phyloP scores from a whole-genome alignment of 2,888 invertebrate species.

The Drosophila barbarae region DNA sequence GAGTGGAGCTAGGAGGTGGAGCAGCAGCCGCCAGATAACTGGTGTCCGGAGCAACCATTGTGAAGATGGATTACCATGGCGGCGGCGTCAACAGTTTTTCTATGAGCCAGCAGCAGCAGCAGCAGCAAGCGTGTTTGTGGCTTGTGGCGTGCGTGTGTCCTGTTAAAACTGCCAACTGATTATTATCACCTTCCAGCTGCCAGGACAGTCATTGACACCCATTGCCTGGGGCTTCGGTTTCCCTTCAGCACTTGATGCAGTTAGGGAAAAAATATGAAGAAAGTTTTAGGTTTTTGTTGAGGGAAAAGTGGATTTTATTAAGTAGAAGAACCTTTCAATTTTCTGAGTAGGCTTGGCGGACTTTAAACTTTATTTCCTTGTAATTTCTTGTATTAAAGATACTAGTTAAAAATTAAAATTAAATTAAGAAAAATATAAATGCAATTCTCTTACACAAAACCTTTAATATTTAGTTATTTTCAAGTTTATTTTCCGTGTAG shows the following conservation, averaged over 20 bases:
- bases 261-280: background rate
- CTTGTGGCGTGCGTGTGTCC: conserved; percentile 55
- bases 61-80: conserved; percentile 69
- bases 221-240: conserved; percentile 15
- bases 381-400: background rate
- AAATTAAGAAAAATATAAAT: background rate
- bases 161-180: conserved; percentile 71
- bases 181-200: conserved; percentile 65
- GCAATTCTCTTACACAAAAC: background rate
- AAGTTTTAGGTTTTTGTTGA: background rate
- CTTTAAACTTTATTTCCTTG: background rate
- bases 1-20: conserved; percentile 1
- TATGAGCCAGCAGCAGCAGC: conserved; percentile 8
- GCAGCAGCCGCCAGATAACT: conserved; percentile 29
- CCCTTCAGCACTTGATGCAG: background rate
- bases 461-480: no score
- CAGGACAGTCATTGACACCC: conserved; percentile 67
- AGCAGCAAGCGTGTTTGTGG: conserved; percentile 39
- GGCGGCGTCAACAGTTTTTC: conserved; percentile 43
- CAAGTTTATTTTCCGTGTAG: background rate
- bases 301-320: background rate
- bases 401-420: background rate
- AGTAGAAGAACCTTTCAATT: no score
- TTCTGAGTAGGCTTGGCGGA: no score
- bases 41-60: conserved; percentile 65